Evolutionary conservation across 2,888 invertebrate genomes (phyloP), one percentile per base, ranked within the genome.

Genomic region (Halictus ligatus): DNA sequence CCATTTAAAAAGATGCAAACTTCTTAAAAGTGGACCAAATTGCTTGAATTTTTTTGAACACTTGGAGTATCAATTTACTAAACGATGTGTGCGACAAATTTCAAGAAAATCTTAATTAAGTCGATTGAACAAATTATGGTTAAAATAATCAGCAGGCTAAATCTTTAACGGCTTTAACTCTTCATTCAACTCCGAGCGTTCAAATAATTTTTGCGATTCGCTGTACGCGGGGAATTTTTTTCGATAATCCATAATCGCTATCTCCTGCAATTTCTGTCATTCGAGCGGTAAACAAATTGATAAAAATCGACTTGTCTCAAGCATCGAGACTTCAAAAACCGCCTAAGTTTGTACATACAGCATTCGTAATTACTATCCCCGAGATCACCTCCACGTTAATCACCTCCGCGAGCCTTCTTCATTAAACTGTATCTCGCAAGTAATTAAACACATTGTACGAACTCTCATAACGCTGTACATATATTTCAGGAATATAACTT

Each of bases 391-490:
- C 40, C 73, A 29, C 35, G 50, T 72, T 43, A 73, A 73, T 77
- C n/a, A n/a, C n/a, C 48, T 46, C 18, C 18, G 50, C 18, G 35
- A 7, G 46, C 15, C 46, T 48, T n/a, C 13, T 71, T 71, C 50
- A 21, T 81, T 71, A 71, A 29, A 18, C 25, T 8, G 25, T 40
- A 50, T 29, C 71, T 73, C 50, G n/a, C 29, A 50, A 67, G n/a
- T 3, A 40, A 48, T 40, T 54, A 69, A 75, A 58, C 35, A 72
- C 58, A 29, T 46, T 13, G 76, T 13, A 60, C 46, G 69, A 81
- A 81, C 60, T 64, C 25, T 25, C 29, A 64, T 29, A 64, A 64
- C 35, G 35, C 35, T 35, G 35, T 35, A 35, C 35, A 35, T 35
- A 1, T 35, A 35, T 1, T 35, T 64, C 18, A 18, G 18, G 18